These are phyloP conservation scores for Pangasius mekongensis DNA, from an alignment of 2,797 vertebrate species.

Conservation along the genomic window DNA sequence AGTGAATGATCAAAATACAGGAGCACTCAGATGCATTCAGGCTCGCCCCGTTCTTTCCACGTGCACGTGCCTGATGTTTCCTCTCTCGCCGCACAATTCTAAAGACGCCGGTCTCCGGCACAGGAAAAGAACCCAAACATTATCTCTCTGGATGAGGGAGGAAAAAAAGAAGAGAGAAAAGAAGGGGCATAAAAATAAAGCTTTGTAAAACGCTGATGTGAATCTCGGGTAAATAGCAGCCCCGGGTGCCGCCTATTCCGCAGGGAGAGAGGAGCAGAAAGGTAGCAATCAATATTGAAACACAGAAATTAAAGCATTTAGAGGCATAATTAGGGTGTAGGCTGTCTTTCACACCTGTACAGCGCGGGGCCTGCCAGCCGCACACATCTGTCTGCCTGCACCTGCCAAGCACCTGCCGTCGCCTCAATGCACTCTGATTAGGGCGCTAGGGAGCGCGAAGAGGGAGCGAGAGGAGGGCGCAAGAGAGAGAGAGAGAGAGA, in stretches of 20 bases:
- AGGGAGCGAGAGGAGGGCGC: conserved; percentile 39
- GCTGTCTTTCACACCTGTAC: conserved; percentile 80
- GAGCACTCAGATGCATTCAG: conserved; percentile 45
- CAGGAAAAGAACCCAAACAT: conserved; percentile 76
- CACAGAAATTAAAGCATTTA: conserved; percentile 84
- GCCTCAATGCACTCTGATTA: conserved; percentile 99
- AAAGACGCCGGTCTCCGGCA: conserved; percentile 70
- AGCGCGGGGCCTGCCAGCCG: conserved; percentile 72
- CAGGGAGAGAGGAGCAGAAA: conserved; percentile 77
- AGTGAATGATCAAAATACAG: conserved; percentile 48
- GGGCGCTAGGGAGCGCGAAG: conserved; percentile 79
- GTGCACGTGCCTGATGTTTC: conserved; percentile 56
- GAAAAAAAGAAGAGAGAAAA: conserved; percentile 53
- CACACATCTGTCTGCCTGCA: conserved; percentile 96
- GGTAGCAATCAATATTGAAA: conserved; percentile 88
- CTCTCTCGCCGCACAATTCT: conserved; percentile 66
- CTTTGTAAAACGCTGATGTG: conserved; percentile 49
- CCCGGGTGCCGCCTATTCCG: conserved; percentile 49
- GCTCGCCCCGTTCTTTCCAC: conserved; percentile 32
- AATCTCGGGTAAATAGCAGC: conserved; percentile 47
- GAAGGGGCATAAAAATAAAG: conserved; percentile 63
- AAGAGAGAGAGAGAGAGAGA: conserved; percentile 56
- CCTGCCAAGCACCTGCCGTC: conserved; percentile 99
- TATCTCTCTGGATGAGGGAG: conserved; percentile 57
- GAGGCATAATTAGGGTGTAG: conserved; percentile 80